Evolutionary conservation across 2,797 vertebrate species (phyloP), one percentile per base, ranked within the genome.

Genomic region (Coendou prehensilis): DNA sequence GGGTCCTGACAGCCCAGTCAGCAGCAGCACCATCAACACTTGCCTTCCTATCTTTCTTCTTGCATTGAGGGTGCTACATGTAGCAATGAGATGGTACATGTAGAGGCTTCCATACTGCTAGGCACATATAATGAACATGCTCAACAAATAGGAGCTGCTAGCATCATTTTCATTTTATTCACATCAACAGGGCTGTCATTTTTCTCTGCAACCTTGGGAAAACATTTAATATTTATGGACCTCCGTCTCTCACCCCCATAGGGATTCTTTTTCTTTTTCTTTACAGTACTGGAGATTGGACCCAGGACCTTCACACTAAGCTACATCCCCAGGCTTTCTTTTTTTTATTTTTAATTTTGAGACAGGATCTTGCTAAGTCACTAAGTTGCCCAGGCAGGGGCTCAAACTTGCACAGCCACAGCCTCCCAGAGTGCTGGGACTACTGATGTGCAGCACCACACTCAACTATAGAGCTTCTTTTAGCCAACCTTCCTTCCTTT

Each of bases 21-120:
- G 41, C n/a, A 28, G 30, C 33, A 56, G 1, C 8, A 69, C 75
- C 50, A 64, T 2, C 63, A 73, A n/a, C 85, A 28, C 67, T 61
- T 82, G 17, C 52, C n/a, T 52, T 83, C 75, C 52, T 47, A 18
- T 73, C 87, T 96, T 50, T 87, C 37, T 86, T 75, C 45, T 91
- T 57, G 50, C 15, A 37, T n/a, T 52, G 76, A 76, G 26, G 28
- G 13, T 52, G 2, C 20, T 13, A 18, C 64, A 37, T 8, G 33
- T 18, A 67, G 64, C 64, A 79, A 57, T 26, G 75, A 94, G 45
- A 47, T 54, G 13, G 47, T 26, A 6, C 6, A 4, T 33, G 33
- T 22, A 50, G 83, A 91, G 30, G 30, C 8, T 20, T 33, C 75
- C 47, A 54, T 9, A 57, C 64, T 3, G 30, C 41, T 26, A 84